Base-by-base conservation (phyloP, 1,140 invertebrate species). In the Venturia canescens region DNA sequence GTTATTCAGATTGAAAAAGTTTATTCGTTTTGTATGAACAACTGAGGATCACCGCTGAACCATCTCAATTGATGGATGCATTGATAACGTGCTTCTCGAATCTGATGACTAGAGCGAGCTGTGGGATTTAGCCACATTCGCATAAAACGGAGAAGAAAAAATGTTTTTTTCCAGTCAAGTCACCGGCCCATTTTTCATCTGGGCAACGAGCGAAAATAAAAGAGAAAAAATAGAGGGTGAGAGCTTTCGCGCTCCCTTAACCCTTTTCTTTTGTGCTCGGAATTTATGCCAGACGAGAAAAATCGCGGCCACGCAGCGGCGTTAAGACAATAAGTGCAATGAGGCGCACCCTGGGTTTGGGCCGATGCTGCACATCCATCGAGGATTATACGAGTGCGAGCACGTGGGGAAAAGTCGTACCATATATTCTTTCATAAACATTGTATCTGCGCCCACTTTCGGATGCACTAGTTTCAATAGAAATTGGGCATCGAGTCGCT, bases 281-380 rank as follows among this genome's bases (percentile, higher is more conserved):
- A 82, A 82, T 82, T 82, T 67, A 79, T 76, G 77, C 77, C 78
- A 48, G 18, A 21, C 48, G 67, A 18, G 11, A 76, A 63, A 77
- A 80, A 67, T 77, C 66, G 53, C 48, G 79, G 63, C 70, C 60
- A 34, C 31, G 77, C 38, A 48, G 29, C 70, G 75, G 29, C 70
- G 75, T 81, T 57, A 69, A 80, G 81, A 84, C 83, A 83, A 84
- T 84, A 83, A 83, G 76, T 84, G 78, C 83, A 84, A 83, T 82
- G 83, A 84, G 80, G 82, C 82, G 82, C 78, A 66, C 67, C 50
- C 26, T 66, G 57, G 18, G 66, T 53, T 53, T 53, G 4, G 2
- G n/a, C 16, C 50, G 50, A 80, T 77, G 78, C 66, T 57, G 79
- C 66, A 78, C 67, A 15, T 72, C 27, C 29, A 63, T 72, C 77